Percentiles rank a stretch among this genome's conserved stretches.
These are phyloP conservation scores for Gymnocheta viridis DNA, from an alignment of 2,888 invertebrate species.

Conservation along the genomic window DNA sequence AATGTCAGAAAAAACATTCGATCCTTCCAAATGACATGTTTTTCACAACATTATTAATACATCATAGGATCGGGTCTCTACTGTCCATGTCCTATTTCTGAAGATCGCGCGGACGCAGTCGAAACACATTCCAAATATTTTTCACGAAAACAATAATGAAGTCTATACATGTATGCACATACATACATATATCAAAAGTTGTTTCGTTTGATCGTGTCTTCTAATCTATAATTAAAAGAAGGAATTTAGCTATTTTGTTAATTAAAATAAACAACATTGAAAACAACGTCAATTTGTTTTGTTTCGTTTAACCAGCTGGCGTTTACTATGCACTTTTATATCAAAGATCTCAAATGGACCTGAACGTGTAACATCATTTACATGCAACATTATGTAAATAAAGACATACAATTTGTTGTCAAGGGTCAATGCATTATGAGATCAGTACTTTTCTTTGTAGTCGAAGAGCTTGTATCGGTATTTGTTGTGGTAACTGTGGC, in stretches of 20 bases:
- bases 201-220: not conserved
- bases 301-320: not conserved
- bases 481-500: slow-evolving; percentile 66
- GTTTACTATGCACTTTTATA: not conserved
- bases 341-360: not conserved
- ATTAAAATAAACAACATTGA: not conserved
- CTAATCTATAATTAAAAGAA: not conserved
- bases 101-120: too few relatives aligned
- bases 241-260: not conserved
- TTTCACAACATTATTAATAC: too few relatives aligned
- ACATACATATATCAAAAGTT: too few relatives aligned
- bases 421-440: slow-evolving; percentile 79
- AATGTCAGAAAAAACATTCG: too few relatives aligned
- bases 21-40: too few relatives aligned
- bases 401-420: slow-evolving; percentile 30
- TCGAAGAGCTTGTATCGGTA: slow-evolving; percentile 52
- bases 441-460: slow-evolving; percentile 78
- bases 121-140: too few relatives aligned
- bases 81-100: too few relatives aligned
- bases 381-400: slow-evolving; percentile 49
- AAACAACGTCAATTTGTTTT: not conserved
- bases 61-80: too few relatives aligned
- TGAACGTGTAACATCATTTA: not conserved
- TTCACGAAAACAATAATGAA: too few relatives aligned
- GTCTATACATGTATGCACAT: too few relatives aligned